phyloP scores from a whole-genome alignment of 2,888 invertebrate species.

The Mycalesis mineus region DNA sequence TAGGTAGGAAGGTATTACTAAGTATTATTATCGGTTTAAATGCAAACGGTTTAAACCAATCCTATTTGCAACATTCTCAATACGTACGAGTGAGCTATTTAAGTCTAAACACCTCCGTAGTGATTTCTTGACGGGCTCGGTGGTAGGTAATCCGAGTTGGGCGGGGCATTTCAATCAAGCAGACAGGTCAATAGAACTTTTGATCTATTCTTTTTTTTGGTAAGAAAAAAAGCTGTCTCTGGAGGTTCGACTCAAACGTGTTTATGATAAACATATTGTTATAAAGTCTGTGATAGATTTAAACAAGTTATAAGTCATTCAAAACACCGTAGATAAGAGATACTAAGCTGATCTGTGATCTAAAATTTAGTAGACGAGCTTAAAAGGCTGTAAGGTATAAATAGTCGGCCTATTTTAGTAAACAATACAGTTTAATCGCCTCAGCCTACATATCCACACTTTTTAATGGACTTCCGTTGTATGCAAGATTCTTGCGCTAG shows the following conservation, averaged over 20 bases:
- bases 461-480: too few relatives aligned
- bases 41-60: not conserved
- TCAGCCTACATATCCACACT: too few relatives aligned
- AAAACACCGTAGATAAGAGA: too few relatives aligned
- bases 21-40: not conserved
- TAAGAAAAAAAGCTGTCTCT: conserved; percentile 1
- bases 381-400: too few relatives aligned
- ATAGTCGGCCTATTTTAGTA: too few relatives aligned
- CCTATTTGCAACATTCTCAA: conserved; percentile 1
- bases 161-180: conserved; percentile 24
- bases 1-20: not conserved
- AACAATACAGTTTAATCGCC: too few relatives aligned
- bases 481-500: too few relatives aligned
- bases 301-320: not conserved
- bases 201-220: conserved; percentile 13
- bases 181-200: conserved; percentile 24
- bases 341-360: too few relatives aligned
- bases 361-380: too few relatives aligned
- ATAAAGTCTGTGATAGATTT: not conserved
- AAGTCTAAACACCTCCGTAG: not conserved
- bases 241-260: not conserved
- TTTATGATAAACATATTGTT: conserved; percentile 6
- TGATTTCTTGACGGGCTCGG: conserved; percentile 10
- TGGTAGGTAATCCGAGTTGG: conserved; percentile 15
- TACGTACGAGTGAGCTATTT: not conserved